These are phyloP conservation scores for Grammomys dolichurus DNA, from an alignment of 2,113 vertebrate genomes.

Conservation along the genomic window DNA sequence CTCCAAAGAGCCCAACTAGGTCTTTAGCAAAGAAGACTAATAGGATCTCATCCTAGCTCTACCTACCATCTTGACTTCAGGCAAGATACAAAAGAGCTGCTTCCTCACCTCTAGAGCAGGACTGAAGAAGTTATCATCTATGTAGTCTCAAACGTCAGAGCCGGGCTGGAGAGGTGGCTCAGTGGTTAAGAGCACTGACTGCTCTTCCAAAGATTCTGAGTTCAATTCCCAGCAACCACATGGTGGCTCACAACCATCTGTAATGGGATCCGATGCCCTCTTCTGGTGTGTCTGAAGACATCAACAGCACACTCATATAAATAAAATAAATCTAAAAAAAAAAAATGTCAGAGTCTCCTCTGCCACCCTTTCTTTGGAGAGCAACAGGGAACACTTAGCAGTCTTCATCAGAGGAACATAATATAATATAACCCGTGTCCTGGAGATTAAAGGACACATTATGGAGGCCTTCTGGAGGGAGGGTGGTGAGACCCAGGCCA, in stretches of 20 bases:
- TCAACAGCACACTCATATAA: too few relatives aligned
- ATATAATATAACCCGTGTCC: constrained; percentile 54
- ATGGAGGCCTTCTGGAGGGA: not conserved
- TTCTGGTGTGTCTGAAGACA: too few relatives aligned
- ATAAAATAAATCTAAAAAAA: too few relatives aligned
- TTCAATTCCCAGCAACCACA: too few relatives aligned
- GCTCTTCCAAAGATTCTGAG: too few relatives aligned
- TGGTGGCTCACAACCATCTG: too few relatives aligned
- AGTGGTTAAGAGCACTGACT: too few relatives aligned
- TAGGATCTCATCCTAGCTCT: not conserved
- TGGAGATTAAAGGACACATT: constrained; percentile 53
- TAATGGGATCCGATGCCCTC: too few relatives aligned
- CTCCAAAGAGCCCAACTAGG: not conserved
- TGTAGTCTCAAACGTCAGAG: constrained; percentile 50
- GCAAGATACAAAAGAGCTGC: not conserved
- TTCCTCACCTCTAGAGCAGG: constrained; percentile 59
- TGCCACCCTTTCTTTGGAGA: constrained; percentile 21
- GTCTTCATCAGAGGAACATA: constrained; percentile 48
- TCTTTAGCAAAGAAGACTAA: constrained; percentile 44
- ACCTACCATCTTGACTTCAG: constrained; percentile 5
- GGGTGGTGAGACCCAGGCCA: not conserved
- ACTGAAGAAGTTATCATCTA: constrained; percentile 54
- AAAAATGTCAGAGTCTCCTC: constrained; percentile 50
- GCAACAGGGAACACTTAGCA: constrained; percentile 20
- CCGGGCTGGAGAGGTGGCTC: too few relatives aligned